Percentiles rank a stretch among this genome's conserved stretches.
These are phyloP conservation scores for Microctenopoma stevenorrisi DNA, from an alignment of 2,797 vertebrate genomes.

Conservation along the genomic window DNA sequence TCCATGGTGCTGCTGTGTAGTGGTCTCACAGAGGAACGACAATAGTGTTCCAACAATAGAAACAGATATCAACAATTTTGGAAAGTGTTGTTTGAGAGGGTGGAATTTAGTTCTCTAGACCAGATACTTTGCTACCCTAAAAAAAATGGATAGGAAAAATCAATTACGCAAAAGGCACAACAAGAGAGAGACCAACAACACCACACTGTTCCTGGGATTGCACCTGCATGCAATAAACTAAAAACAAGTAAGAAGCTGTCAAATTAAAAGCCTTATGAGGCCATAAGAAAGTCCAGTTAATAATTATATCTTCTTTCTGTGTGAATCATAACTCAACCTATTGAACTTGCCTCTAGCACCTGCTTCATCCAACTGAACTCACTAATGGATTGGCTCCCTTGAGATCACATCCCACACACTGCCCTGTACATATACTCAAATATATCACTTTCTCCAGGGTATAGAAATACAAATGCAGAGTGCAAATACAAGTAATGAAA, in stretches of 20 bases:
- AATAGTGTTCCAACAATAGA: too few relatives aligned
- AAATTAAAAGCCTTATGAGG: slow-evolving; percentile 23
- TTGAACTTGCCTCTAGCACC: slow-evolving; percentile 55
- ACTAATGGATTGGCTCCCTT: slow-evolving; percentile 64
- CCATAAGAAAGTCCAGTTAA: slow-evolving; percentile 20
- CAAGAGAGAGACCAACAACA: too few relatives aligned
- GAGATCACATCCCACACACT: slow-evolving; percentile 54
- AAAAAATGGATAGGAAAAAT: too few relatives aligned
- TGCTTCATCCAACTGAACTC: slow-evolving; percentile 54
- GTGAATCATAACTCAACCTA: slow-evolving; percentile 60
- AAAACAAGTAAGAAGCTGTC: not conserved
- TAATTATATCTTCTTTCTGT: slow-evolving; percentile 38
- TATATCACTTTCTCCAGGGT: slow-evolving; percentile 37
- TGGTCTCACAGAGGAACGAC: too few relatives aligned
- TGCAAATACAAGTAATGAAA: slow-evolving; percentile 47
- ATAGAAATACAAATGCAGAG: slow-evolving; percentile 20
- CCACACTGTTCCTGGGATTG: too few relatives aligned
- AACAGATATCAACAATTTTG: too few relatives aligned
- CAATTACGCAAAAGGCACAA: too few relatives aligned
- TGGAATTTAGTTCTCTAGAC: too few relatives aligned
- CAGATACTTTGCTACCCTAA: too few relatives aligned
- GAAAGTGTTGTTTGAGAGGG: too few relatives aligned
- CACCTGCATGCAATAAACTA: too few relatives aligned
- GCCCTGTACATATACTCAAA: slow-evolving; percentile 39
- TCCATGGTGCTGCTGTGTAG: too few relatives aligned